Evolutionary conservation across 1,140 invertebrate genomes (phyloP), one percentile per base, ranked within the genome.

Genomic region (Heliconius congener): DNA sequence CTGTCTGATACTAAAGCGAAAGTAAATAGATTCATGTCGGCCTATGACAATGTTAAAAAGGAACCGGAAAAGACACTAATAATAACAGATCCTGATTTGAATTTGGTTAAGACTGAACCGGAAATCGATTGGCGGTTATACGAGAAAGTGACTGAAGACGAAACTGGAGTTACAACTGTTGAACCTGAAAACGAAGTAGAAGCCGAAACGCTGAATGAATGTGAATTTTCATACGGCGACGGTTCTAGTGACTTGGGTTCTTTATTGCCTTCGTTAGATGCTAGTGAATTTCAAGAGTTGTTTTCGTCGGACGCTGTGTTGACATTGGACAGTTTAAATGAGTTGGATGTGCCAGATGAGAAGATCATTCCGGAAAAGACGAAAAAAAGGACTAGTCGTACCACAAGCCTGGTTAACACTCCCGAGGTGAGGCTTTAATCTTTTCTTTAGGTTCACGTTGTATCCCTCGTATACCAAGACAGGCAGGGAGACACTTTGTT

Each of bases 181-280:
- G 52, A n/a, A 16, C 16, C 18, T 55, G 52, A 55, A 19, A n/a
- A 13, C 5, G 55, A 60, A 60, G 55, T 60, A 1, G 55, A 60
- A 23, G 55, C 55, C 8, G 55, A 60, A 19, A 60, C 55, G 55
- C 55, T 60, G 8, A 60, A 60, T 23, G 55, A 60, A 4, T 87
- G 84, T 73, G 91, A 92, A 57, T 91, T 90, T 72, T 87, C 87
- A 0, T 92, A 88, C 74, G 87, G 87, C 0, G 90, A 91, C 18
- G 84, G 82, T 19, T 57, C 86, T 1, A 84, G 71, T 70, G 88
- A 88, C 50, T 71, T 87, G 13, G 82, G 82, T 1, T 83, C 86
- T 0, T 82, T 87, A 57, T 72, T 90, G 30, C 86, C 88, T 1
- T 79, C 81, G 1, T 72, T 93, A n/a, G 89, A 90, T 77, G 77